These are phyloP conservation scores for Sporophila hypoxantha DNA, from an alignment of 2,113 vertebrate genomes.

Conservation along the genomic window DNA sequence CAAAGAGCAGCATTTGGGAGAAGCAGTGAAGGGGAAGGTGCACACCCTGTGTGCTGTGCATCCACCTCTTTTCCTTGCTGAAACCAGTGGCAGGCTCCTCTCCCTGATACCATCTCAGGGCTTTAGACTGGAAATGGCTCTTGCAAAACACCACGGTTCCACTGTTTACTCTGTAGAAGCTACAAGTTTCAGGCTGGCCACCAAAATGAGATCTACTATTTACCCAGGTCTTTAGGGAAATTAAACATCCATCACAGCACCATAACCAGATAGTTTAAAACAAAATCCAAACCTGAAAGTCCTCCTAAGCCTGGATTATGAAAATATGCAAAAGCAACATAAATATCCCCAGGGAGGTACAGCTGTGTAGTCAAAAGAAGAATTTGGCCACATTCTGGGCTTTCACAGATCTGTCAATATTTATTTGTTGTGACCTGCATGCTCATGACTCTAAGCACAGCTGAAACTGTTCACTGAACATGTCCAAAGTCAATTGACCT, in stretches of 20 bases:
- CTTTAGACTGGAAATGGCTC: not conserved
- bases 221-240: not conserved
- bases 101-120: not conserved
- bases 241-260: not conserved
- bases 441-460: not conserved
- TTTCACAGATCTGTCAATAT: not conserved
- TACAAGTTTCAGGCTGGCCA: not conserved
- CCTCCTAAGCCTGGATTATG: not conserved
- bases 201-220: not conserved
- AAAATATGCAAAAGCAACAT: not conserved
- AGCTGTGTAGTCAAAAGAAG: not conserved
- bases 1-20: not conserved
- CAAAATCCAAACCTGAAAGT: not conserved
- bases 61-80: not conserved
- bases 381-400: not conserved
- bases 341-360: not conserved
- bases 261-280: not conserved
- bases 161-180: not conserved
- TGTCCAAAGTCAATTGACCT: conserved; percentile 10
- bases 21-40: not conserved
- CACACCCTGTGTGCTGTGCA: not conserved
- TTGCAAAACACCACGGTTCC: not conserved
- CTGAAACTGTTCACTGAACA: not conserved
- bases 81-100: not conserved
- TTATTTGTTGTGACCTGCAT: conserved; percentile 16